Evolutionary conservation across 2,888 invertebrate species (phyloP), one percentile per base, ranked within the genome.

Genomic region (Euclidia mi): DNA sequence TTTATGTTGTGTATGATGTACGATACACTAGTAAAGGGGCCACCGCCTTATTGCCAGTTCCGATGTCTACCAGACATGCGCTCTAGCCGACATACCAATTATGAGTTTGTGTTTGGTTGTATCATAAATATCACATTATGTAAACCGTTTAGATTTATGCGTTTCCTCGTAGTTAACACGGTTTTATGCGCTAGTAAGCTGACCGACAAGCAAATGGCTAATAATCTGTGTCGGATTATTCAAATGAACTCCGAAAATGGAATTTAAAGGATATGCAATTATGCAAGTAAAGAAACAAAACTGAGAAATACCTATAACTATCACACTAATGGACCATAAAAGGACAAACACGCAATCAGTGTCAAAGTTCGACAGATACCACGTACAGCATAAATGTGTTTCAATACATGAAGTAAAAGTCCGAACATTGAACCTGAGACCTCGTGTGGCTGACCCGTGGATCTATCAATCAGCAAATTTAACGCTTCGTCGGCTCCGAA

Each of bases 371-470:
- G 2, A 44, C 17, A 37, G 20, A 51, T 15, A 44, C 44, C n/a
- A 25, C 50, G 43, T 51, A 56, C 49, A 46, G 50, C 55, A 43
- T 31, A 31, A 25, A 25, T 25, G 20, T 51, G 37, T 18, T 38
- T 20, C 11, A 38, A 46, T 37, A 35, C 56, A 63, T 57, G 46
- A 60, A 60, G 56, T 71, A 51, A 37, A 63, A 65, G 56, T 12
- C 29, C 59, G 78, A 78, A 65, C 81, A 77, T 79, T 82, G 79
- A 82, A 81, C 82, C 65, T 60, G 28, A 58, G 74, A 77, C 79
- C 81, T 78, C 74, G 66, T 43, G 61, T 38, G 47, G 34, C 34
- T 57, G 67, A 65, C 65, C 69, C 51, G 31, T 56, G 51, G n/a
- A 56, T 55, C 71, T 63, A 84, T 84, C 76, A 81, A 82, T 84